A percentile compares a stretch with the other conserved stretches of the same genome.
These are phyloP conservation scores for Xylocopa sonorina DNA, from an alignment of 1,140 invertebrate genomes.

Conservation along the genomic window DNA sequence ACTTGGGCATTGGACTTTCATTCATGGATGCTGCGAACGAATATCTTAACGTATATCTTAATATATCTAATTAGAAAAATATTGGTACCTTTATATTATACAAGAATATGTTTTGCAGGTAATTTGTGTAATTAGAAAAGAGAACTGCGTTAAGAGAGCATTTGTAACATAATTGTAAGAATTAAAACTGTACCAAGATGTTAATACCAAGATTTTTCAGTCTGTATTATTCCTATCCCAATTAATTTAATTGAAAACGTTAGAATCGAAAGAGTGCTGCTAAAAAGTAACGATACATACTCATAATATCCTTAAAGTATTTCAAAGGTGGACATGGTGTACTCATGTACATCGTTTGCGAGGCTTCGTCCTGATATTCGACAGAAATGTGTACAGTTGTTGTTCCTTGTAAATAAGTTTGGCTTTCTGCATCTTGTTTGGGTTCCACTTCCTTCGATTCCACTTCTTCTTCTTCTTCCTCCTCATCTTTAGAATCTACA, in stretches of 20 bases:
- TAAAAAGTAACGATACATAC: constrained; percentile 33
- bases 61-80: neutral
- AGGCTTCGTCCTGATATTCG: constrained; percentile 58
- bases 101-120: no score
- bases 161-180: no score
- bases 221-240: no score
- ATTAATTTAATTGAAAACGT: no score
- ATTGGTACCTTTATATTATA: neutral
- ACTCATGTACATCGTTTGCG: constrained; percentile 67
- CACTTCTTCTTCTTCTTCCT: neutral
- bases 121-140: no score
- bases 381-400: constrained; percentile 54
- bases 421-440: constrained; percentile 46
- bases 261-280: neutral
- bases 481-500: constrained; percentile 45
- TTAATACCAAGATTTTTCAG: no score
- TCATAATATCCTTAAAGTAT: constrained; percentile 57
- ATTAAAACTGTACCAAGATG: no score
- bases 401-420: constrained; percentile 66
- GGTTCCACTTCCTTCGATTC: neutral
- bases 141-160: no score
- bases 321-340: constrained; percentile 37
- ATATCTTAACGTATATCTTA: neutral
- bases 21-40: constrained; percentile 45
- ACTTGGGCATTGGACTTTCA: constrained; percentile 35